phyloP scores from a whole-genome alignment of 2,888 invertebrate genomes.

The Syritta pipiens region DNA sequence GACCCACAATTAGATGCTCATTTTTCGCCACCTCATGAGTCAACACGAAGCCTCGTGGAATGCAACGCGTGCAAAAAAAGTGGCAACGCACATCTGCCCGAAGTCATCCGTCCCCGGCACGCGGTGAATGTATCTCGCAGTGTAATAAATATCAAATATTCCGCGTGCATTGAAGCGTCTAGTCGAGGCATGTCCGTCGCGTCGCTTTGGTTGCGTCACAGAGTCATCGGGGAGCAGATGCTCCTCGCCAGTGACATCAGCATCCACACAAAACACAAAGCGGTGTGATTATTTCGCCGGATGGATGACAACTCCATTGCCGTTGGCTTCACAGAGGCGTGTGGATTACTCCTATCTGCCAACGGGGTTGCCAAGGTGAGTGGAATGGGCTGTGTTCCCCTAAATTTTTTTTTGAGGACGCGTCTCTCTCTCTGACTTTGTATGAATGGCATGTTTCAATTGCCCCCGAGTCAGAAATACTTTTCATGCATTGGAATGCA shows the following conservation, averaged over 20 bases:
- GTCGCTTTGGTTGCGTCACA: slow-evolving; percentile 12
- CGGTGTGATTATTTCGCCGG: slow-evolving; percentile 26
- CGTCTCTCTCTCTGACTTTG: not conserved
- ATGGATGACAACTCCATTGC: slow-evolving; percentile 34
- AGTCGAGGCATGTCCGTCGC: slow-evolving; percentile 33
- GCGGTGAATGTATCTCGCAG: no score
- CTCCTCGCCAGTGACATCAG: slow-evolving; percentile 6
- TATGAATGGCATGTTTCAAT: not conserved
- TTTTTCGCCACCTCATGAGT: no score
- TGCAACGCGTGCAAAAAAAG: no score
- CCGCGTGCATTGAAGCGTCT: slow-evolving; percentile 13
- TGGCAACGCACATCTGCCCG: no score
- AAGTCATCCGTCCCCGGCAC: no score
- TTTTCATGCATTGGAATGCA: not conserved
- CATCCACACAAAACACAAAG: not conserved
- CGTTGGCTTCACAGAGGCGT: slow-evolving; percentile 24
- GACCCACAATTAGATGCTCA: no score
- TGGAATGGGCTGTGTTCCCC: no score
- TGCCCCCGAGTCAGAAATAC: not conserved
- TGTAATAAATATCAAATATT: slow-evolving; percentile 53
- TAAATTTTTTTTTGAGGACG: not conserved
- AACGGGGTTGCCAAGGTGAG: no score
- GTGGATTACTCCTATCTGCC: slow-evolving; percentile 23
- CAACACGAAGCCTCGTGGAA: no score
- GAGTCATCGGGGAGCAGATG: slow-evolving; percentile 10